Conservation (phyloP, 2,888 invertebrate species). For the Drosophila paranaensis region DNA sequence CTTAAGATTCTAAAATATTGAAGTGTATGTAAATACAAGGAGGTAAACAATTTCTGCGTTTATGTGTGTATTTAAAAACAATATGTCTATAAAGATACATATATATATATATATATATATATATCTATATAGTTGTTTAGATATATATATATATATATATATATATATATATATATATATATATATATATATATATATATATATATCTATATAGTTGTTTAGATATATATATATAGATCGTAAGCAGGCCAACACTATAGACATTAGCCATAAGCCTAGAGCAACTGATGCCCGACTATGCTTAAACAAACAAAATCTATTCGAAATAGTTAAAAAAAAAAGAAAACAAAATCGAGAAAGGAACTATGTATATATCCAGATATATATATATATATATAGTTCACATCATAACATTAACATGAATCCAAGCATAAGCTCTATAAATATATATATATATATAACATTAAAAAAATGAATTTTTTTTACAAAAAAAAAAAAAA, state of each 20-base stretch:
- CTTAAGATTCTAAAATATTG: conserved; percentile 3
- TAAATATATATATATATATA: conserved; percentile 7
- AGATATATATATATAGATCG: conserved; percentile 11
- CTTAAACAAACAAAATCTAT: conserved; percentile 10
- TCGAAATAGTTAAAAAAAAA: background rate
- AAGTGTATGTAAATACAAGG: conserved; percentile 43
- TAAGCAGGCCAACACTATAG: conserved; percentile 42
- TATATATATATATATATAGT: conserved; percentile 1
- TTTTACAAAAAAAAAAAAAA: conserved; percentile 7
- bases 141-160: conserved; percentile 9
- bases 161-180: conserved; percentile 15
- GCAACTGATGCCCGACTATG: conserved; percentile 31
- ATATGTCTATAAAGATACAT: background rate
- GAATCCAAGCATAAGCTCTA: conserved; percentile 39
- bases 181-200: conserved; percentile 9
- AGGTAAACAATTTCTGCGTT: conserved; percentile 47
- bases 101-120: conserved; percentile 9
- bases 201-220: conserved; percentile 6
- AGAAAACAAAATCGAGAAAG: background rate
- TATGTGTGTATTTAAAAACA: conserved; percentile 53
- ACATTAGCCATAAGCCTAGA: conserved; percentile 54
- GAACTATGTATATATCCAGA: background rate
- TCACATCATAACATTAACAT: conserved; percentile 4
- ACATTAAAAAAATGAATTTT: background rate
- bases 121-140: conserved; percentile 5